Evolutionary conservation across 2,113 vertebrate species (phyloP).

Genomic region (human (Homo sapiens)): DNA sequence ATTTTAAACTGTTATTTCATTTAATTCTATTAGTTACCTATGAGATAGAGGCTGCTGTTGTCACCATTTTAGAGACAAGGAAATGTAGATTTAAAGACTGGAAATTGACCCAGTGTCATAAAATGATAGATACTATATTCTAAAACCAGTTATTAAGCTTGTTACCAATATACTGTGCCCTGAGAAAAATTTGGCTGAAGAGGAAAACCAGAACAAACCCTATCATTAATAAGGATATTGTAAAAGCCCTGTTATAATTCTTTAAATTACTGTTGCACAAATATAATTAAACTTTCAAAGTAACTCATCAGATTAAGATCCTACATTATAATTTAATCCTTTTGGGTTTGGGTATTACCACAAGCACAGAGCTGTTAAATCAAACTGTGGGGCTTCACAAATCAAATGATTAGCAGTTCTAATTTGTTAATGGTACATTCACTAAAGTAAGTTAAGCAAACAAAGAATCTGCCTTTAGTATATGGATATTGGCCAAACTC

Average conservation of each 20-base stretch:
- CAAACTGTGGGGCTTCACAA: not conserved
- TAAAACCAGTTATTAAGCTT: not conserved
- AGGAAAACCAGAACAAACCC: not conserved
- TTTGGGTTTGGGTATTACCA: constrained; percentile 16
- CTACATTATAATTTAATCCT: constrained; percentile 51
- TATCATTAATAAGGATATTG: not conserved
- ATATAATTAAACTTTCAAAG: constrained; percentile 62
- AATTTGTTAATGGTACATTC: not conserved
- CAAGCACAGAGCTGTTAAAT: constrained; percentile 30
- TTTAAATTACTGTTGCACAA: constrained; percentile 60
- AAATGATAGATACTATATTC: not conserved
- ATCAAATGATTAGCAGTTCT: constrained; percentile 27
- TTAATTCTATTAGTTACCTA: not conserved
- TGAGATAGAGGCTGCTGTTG: not conserved
- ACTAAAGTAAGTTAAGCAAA: not conserved
- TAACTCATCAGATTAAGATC: constrained; percentile 60
- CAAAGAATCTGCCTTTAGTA: not conserved
- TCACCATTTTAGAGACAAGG: not conserved
- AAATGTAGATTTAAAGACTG: not conserved
- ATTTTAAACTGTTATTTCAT: not conserved
- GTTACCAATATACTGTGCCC: not conserved
- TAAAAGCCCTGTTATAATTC: constrained; percentile 47
- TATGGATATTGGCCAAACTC: not conserved
- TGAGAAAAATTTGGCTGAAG: not conserved
- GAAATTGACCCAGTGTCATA: not conserved